Evolutionary conservation across 2,888 invertebrate species (phyloP).

Genomic region (Entomobrya multifasciata): DNA sequence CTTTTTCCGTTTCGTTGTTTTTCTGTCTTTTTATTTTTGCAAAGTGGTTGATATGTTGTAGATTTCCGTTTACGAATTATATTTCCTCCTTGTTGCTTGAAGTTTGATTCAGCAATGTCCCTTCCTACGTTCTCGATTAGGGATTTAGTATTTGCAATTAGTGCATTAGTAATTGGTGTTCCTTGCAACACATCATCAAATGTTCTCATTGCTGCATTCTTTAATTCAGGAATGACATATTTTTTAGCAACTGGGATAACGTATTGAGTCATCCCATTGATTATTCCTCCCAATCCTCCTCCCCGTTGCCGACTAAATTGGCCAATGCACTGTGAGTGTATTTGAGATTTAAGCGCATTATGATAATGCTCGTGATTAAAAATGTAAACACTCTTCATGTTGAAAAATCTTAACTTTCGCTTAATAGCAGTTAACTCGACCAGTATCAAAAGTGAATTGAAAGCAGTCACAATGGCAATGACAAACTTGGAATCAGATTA

Average conservation of each 20-base stretch:
- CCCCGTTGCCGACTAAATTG: constrained; percentile 34
- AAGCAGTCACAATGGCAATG: background rate
- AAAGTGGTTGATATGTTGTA: too few species aligned
- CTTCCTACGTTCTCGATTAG: constrained; percentile 20
- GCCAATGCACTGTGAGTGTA: background rate
- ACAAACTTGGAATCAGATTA: background rate
- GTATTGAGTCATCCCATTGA: constrained; percentile 28
- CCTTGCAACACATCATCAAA: constrained; percentile 6
- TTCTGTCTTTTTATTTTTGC: constrained; percentile 32
- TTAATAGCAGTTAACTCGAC: background rate
- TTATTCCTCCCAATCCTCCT: constrained; percentile 49
- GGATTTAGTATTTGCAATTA: background rate
- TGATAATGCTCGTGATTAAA: constrained; percentile 52
- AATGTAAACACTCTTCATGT: constrained; percentile 46
- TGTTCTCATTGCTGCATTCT: constrained; percentile 20
- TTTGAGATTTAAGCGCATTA: constrained; percentile 33
- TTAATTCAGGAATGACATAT: constrained; percentile 60
- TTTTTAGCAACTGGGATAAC: constrained; percentile 50
- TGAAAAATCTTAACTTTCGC: background rate
- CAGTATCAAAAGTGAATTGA: background rate
- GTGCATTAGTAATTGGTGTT: background rate
- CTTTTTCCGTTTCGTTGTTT: constrained; percentile 45
- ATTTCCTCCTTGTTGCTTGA: constrained; percentile 18
- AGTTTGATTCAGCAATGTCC: background rate
- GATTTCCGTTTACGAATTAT: background rate